Evolutionary conservation across 1,140 invertebrate genomes (phyloP).

Genomic region (Drosophila subpulchrella): DNA sequence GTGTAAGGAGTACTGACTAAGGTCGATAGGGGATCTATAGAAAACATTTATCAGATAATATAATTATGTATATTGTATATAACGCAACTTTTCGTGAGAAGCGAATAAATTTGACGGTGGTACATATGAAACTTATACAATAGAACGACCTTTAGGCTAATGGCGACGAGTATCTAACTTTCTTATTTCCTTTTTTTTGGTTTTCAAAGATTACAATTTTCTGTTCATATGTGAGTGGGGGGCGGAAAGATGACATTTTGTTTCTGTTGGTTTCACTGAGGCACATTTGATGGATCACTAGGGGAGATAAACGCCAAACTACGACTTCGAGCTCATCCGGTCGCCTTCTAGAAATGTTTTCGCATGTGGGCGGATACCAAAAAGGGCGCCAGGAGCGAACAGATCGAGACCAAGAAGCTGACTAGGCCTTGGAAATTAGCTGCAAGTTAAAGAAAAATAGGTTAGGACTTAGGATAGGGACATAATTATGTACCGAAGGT

Average conservation of each 20-base stretch:
- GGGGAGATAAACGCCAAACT: constrained; percentile 58
- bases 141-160: constrained; percentile 67
- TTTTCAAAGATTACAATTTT: constrained; percentile 7
- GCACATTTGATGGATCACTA: constrained; percentile 78
- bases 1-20: constrained; percentile 49
- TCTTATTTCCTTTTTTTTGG: constrained; percentile 12
- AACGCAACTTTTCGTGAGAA: constrained; percentile 77
- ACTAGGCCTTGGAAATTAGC: constrained; percentile 55
- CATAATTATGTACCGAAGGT: no score
- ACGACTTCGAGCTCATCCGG: constrained; percentile 16
- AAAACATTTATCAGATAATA: constrained; percentile 61
- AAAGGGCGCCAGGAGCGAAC: constrained; percentile 59
- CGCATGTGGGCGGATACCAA: constrained; percentile 63
- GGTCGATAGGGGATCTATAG: constrained; percentile 53
- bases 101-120: constrained; percentile 81
- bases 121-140: constrained; percentile 78
- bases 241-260: constrained; percentile 28
- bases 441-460: constrained; percentile 7
- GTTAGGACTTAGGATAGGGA: not conserved
- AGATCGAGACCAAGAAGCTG: constrained; percentile 54
- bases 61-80: constrained; percentile 52
- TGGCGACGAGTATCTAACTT: constrained; percentile 27
- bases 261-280: constrained; percentile 65
- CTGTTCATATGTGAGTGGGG: constrained; percentile 14
- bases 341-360: constrained; percentile 66